Base-by-base conservation (phyloP, 1,140 invertebrate species). In the Drosophila littoralis region DNA sequence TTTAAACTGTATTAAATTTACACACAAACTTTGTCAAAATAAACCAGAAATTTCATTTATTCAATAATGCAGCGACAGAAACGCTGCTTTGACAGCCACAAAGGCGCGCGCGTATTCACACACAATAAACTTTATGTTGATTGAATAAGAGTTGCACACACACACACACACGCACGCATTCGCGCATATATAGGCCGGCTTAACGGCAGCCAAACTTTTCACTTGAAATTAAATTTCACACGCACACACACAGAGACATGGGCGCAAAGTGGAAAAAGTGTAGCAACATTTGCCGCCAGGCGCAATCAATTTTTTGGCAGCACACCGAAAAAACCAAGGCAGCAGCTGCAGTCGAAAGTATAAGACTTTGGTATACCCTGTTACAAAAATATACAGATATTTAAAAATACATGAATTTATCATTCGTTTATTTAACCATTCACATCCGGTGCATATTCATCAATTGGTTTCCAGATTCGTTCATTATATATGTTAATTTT, bases 61-160 rank as follows among this genome's bases (percentile, higher is more conserved):
- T 73, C 64, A 80, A 84, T 83, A 83, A 83, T 73, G 81, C 77
- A 77, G 51, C 64, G 65, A 74, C 72, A 84, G 79, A 75, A 48
- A 58, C 67, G 38, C 38, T 61, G 54, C 81, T 68, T 76, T 76
- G 63, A 64, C 77, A 61, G 50, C 72, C 77, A 80, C 81, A 80
- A 73, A 79, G 75, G 58, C 55, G 42, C 38, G 51, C 55, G 75
- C 66, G 78, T 73, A 64, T 75, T 63, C 76, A 80, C 81, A 80
- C 81, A 80, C 81, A 83, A 83, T 83, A 83, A 83, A 84, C 73
- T 84, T 84, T 84, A 81, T 85, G 81, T 77, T 84, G 81, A 84
- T 85, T 88, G 79, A 88, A 85, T 85, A 85, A 85, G 84, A 83
- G 81, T 83, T 77, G 54, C 60, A 66, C 40, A 22, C 68, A 67